Evolutionary conservation across 2,888 invertebrate genomes (phyloP), one percentile per base, ranked within the genome.

Genomic region (Parnassius orleans): DNA sequence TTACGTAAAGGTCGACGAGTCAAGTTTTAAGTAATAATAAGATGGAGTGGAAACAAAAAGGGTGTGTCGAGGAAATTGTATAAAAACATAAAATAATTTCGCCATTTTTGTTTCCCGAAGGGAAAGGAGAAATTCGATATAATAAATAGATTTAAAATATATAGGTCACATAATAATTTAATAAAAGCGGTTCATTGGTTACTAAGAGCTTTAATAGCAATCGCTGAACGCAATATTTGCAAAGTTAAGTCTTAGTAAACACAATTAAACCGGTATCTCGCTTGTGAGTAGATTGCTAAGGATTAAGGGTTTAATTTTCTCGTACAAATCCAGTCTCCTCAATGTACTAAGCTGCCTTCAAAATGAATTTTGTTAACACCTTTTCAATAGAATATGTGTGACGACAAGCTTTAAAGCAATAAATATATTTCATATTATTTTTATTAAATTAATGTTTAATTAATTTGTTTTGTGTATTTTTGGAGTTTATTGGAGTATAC

Each of bases 191-290:
- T 24, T 24, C 3, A 24, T 24, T 24, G 24, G 24, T 24, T 24
- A 3, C 24, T 24, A 24, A 24, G 5, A 24, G 24, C 24, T 24
- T 24, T 24, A 24, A 24, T 24, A 24, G 24, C 24, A 24, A 24
- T 24, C 5, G 24, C 24, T 24, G 3, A 24, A 24, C 24, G 24
- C 24, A 46, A 46, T 46, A n/a, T 46, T 46, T 46, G n/a, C 54
- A 11, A 19, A 19, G 11, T 54, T 43, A 42, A 81, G 83, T 83
- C 84, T 81, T 72, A 68, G 82, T 79, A 87, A 87, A 87, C 84
- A 86, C 84, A 87, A 87, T 88, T 86, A 87, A 87, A 85, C 81
- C 74, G 79, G 52, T 56, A 84, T 87, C 81, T 80, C 80, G 81
- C 80, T 79, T 85, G 82, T 86, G 84, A 80, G 79, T 74, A 79